These are phyloP conservation scores for Micronycteris hirsuta DNA, from an alignment of 2,113 vertebrate genomes.

Conservation along the genomic window DNA sequence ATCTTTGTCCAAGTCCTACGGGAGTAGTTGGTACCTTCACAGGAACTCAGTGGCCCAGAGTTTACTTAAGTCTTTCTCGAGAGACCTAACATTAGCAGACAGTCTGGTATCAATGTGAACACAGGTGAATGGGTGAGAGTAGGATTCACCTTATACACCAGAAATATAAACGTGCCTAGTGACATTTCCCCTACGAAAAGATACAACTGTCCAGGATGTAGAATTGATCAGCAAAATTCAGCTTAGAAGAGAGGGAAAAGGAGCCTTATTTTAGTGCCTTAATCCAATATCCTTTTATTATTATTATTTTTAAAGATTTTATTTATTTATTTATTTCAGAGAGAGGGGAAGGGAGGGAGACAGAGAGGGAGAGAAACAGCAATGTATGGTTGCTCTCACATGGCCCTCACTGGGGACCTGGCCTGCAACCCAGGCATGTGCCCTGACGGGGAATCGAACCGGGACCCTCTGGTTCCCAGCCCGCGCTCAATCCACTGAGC, in stretches of 20 bases:
- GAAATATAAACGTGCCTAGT: not conserved
- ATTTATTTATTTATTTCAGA: too few species aligned
- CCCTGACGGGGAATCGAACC: too few species aligned
- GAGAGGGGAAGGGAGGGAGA: too few species aligned
- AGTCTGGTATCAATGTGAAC: not conserved
- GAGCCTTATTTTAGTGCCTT: not conserved
- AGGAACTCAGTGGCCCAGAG: not conserved
- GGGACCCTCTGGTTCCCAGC: too few species aligned
- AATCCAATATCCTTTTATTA: not conserved
- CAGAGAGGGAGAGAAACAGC: too few species aligned
- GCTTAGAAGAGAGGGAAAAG: not conserved
- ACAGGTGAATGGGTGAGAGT: not conserved
- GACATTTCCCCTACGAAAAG: not conserved
- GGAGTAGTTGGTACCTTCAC: slow-evolving; percentile 1
- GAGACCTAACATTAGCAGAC: not conserved
- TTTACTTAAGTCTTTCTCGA: slow-evolving; percentile 37
- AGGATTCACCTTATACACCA: not conserved
- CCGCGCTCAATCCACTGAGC: too few species aligned
- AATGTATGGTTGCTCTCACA: too few species aligned
- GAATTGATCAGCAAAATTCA: not conserved
- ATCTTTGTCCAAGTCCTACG: slow-evolving; percentile 21
- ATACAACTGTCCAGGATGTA: not conserved
- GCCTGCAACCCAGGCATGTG: too few species aligned
- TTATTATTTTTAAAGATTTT: too few species aligned
- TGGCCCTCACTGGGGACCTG: too few species aligned